These are phyloP conservation scores for Ichneumon xanthorius DNA, from an alignment of 2,888 invertebrate genomes.

Conservation along the genomic window DNA sequence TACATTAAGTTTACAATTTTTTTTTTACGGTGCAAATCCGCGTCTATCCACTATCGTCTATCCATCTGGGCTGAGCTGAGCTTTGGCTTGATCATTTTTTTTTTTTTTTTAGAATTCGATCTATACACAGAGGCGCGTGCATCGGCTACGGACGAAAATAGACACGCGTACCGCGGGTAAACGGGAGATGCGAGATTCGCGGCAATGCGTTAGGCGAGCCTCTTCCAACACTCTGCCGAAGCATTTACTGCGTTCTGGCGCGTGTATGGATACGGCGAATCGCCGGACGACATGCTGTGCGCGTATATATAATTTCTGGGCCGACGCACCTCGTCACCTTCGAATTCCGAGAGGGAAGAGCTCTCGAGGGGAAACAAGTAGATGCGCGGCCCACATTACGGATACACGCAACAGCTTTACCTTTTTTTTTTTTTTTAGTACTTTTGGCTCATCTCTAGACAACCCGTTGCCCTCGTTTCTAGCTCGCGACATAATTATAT, in stretches of 20 bases:
- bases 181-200: not conserved
- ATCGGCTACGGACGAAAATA: conserved; percentile 5
- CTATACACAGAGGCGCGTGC: not conserved
- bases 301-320: conserved; percentile 2
- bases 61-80: no score
- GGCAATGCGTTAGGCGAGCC: not conserved
- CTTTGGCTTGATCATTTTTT: not conserved
- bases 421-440: not conserved
- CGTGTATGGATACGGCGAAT: not conserved
- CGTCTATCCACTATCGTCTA: no score
- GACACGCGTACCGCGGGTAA: not conserved
- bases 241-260: not conserved
- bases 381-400: conserved; percentile 26
- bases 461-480: not conserved
- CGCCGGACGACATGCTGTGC: not conserved
- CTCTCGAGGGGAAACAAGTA: not conserved
- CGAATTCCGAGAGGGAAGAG: not conserved
- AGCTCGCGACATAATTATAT: not conserved
- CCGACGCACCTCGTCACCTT: conserved; percentile 1
- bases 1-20: no score
- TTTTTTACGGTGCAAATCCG: no score
- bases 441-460: not conserved
- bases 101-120: not conserved
- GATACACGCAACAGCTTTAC: conserved; percentile 16
- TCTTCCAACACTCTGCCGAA: not conserved